phyloP scores from a whole-genome alignment of 2,888 invertebrate genomes.

The Apamea epomidion region DNA sequence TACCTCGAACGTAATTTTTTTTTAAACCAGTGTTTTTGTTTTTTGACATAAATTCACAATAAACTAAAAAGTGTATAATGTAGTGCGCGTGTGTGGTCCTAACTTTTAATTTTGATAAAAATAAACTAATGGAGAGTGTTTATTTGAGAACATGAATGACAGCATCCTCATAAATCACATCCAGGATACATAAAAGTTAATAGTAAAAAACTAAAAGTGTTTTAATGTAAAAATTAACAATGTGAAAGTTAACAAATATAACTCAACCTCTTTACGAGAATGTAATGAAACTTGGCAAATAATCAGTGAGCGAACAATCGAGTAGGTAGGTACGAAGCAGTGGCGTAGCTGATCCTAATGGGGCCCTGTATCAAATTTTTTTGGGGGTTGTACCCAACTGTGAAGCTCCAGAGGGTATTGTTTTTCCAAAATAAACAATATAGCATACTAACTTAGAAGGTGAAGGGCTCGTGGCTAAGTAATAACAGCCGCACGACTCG shows the following conservation, averaged over 20 bases:
- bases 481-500: too few relatives aligned
- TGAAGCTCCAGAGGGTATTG: too few relatives aligned
- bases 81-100: background rate
- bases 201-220: constrained; percentile 7
- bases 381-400: too few relatives aligned
- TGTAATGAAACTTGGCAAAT: constrained; percentile 1
- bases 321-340: too few relatives aligned
- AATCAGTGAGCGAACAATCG: background rate
- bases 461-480: too few relatives aligned
- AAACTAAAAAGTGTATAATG: background rate
- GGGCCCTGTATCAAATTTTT: background rate
- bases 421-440: too few relatives aligned
- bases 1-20: background rate
- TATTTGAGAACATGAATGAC: constrained; percentile 29
- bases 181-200: constrained; percentile 46
- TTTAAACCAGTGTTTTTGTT: background rate
- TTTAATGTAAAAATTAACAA: constrained; percentile 11
- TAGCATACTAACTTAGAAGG: too few relatives aligned
- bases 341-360: too few relatives aligned
- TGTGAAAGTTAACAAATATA: constrained; percentile 11
- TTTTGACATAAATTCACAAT: background rate
- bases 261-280: constrained; percentile 4
- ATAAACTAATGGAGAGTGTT: constrained; percentile 23
- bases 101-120: constrained; percentile 22
- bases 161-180: constrained; percentile 33